Percentiles rank a stretch among this genome's conserved stretches.
Evolutionary conservation across 2,113 vertebrate genomes (phyloP).

Genomic region (Menura novaehollandiae): DNA sequence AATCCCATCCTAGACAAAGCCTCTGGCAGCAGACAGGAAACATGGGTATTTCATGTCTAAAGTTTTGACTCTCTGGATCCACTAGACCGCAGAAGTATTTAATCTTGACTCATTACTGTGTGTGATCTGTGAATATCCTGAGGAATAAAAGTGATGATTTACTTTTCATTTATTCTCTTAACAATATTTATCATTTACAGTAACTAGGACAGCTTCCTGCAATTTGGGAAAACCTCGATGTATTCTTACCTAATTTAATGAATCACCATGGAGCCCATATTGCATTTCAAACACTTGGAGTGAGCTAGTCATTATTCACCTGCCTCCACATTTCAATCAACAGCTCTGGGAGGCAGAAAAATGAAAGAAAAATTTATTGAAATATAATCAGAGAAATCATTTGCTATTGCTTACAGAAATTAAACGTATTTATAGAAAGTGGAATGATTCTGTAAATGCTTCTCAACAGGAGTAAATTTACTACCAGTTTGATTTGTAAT

Average conservation of each 20-base stretch:
- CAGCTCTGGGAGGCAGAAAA: background rate
- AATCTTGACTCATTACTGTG: background rate
- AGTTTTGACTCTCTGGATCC: background rate
- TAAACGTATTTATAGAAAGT: background rate
- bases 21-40: background rate
- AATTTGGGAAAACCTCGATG: background rate
- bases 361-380: background rate
- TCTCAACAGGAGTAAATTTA: background rate
- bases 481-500: background rate
- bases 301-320: background rate
- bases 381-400: background rate
- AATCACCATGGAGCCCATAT: background rate
- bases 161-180: constrained; percentile 8
- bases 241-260: constrained; percentile 29
- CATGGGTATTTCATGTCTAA: background rate
- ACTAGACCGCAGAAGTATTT: background rate
- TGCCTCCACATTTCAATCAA: constrained; percentile 12
- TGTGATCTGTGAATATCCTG: background rate
- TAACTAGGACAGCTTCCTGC: background rate
- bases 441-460: background rate
- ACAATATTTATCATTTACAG: background rate
- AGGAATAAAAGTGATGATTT: background rate
- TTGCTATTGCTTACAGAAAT: background rate
- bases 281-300: background rate
- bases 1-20: background rate